phyloP scores from a whole-genome alignment of 2,113 vertebrate genomes.

The Chaenogobius annularis region DNA sequence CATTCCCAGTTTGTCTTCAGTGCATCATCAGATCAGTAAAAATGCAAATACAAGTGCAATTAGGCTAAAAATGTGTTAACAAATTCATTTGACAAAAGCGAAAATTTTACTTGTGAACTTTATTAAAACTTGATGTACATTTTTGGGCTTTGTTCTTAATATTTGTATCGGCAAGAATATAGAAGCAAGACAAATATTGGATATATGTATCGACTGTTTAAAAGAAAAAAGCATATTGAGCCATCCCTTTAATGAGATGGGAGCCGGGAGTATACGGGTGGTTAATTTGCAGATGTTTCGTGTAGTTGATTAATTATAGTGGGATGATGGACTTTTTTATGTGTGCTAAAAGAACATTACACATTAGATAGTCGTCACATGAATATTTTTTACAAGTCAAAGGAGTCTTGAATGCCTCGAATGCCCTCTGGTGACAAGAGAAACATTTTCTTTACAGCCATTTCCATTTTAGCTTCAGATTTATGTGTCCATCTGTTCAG shows the following conservation, averaged over 20 bases:
- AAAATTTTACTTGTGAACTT: too few relatives aligned
- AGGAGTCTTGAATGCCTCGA: background rate
- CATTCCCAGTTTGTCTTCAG: too few relatives aligned
- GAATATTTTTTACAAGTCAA: background rate
- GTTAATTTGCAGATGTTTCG: background rate
- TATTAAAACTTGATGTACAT: too few relatives aligned
- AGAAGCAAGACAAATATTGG: background rate
- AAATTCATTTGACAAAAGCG: too few relatives aligned
- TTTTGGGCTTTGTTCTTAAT: too few relatives aligned
- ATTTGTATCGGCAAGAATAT: too few relatives aligned
- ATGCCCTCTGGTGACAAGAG: slow-evolving; percentile 31
- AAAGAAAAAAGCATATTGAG: background rate
- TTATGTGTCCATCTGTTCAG: slow-evolving; percentile 1
- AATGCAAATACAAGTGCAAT: too few relatives aligned
- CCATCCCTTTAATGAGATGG: background rate
- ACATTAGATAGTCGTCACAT: background rate
- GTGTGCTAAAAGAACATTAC: background rate
- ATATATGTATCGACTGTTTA: too few relatives aligned
- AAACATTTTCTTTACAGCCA: slow-evolving; percentile 2
- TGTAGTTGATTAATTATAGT: background rate
- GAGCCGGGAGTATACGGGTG: background rate
- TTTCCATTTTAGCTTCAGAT: slow-evolving; percentile 1
- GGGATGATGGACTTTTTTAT: background rate
- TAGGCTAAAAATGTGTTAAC: too few relatives aligned
- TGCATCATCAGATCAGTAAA: too few relatives aligned